Percentiles rank a stretch among this genome's conserved stretches.
Conservation (phyloP, 2,113 vertebrate species). For the Anoura caudifer region DNA sequence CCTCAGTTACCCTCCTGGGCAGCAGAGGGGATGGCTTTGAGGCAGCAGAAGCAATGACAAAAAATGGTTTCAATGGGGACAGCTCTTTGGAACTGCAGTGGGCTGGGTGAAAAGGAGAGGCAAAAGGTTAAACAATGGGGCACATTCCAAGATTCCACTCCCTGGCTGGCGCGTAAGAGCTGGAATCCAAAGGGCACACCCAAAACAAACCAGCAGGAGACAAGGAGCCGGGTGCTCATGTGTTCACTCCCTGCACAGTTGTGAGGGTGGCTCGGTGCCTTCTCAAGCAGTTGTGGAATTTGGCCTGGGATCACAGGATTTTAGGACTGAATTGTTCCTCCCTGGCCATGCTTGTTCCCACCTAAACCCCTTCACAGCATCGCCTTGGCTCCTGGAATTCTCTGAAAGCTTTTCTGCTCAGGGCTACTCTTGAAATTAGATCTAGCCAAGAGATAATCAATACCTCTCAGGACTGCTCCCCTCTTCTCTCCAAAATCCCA, state of each 20-base stretch:
- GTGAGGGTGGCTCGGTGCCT: neutral
- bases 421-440: neutral
- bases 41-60: neutral
- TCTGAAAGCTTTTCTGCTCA: neutral
- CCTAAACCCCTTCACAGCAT: neutral
- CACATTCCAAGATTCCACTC: neutral
- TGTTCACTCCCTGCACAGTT: neutral
- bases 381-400: neutral
- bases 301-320: slow-evolving; percentile 58
- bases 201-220: neutral
- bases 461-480: neutral
- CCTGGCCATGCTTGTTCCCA: neutral
- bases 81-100: neutral
- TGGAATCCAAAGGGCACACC: slow-evolving; percentile 10
- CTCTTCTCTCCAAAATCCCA: neutral
- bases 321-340: slow-evolving; percentile 24
- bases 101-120: neutral
- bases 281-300: slow-evolving; percentile 42
- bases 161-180: neutral
- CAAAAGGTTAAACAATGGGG: neutral
- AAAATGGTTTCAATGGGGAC: neutral
- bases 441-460: neutral
- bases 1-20: neutral
- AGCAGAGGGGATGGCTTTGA: neutral
- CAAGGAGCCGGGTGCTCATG: neutral